Conservation (phyloP, 1,140 invertebrate species). For the Caenorhabditis brenneri region DNA sequence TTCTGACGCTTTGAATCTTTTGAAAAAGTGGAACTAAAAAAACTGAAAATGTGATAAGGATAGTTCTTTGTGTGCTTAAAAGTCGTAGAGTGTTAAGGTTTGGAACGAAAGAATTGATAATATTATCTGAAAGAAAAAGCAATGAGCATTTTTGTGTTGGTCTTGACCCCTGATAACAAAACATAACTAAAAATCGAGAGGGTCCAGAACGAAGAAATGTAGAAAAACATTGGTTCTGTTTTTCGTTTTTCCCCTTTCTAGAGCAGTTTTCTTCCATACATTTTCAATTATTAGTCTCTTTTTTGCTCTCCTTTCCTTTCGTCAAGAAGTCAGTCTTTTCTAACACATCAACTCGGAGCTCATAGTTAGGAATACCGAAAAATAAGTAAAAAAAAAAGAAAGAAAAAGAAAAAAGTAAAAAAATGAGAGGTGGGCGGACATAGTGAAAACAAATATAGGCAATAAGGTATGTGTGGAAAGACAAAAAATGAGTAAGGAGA, state of each 20-base stretch:
- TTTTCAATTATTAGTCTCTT: conserved; percentile 33
- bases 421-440: neutral
- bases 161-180: conserved; percentile 34
- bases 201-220: neutral
- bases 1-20: too few species aligned
- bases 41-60: too few species aligned
- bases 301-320: neutral
- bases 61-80: too few species aligned
- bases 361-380: neutral
- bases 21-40: too few species aligned
- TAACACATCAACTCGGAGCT: neutral
- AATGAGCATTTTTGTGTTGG: conserved; percentile 7
- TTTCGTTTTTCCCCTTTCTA: neutral
- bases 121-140: neutral
- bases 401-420: neutral
- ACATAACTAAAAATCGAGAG: neutral
- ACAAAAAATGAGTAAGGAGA: neutral
- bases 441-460: conserved; percentile 19
- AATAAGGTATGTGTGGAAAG: neutral
- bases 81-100: too few species aligned
- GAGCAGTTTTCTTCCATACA: conserved; percentile 25
- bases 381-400: neutral
- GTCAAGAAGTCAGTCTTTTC: neutral
- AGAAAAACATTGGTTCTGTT: neutral
- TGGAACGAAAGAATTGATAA: too few species aligned